Percentiles rank a stretch among this genome's conserved stretches.
Conservation (phyloP, 2,888 invertebrate species). For the Trichopoda pennipes region DNA sequence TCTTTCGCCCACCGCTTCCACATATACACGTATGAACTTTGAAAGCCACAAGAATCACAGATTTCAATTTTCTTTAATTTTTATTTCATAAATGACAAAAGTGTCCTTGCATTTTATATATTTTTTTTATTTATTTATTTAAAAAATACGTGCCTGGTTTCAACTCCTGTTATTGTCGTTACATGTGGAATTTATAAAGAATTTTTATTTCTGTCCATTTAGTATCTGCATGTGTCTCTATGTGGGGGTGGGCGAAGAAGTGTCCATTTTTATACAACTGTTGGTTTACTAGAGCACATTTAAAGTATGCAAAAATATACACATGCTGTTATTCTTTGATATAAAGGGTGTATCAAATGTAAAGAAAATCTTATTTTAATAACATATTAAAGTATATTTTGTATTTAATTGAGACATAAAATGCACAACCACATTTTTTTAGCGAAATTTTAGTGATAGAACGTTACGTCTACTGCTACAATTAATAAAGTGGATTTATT, state of each 20-base stretch:
- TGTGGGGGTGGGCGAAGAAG: background rate
- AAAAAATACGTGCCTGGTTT: conserved; percentile 28
- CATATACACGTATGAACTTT: background rate
- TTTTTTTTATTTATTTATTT: background rate
- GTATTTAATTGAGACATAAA: no score
- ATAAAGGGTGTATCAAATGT: background rate
- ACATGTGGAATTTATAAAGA: conserved; percentile 29
- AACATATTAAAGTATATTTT: no score
- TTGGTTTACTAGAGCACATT: conserved; percentile 35
- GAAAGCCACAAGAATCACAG: conserved; percentile 6
- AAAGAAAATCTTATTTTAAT: no score
- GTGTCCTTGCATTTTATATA: conserved; percentile 25
- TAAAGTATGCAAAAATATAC: conserved; percentile 1
- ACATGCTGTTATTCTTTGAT: background rate
- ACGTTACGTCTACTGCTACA: no score
- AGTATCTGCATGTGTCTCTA: background rate
- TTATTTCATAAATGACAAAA: conserved; percentile 43
- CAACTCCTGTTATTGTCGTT: conserved; percentile 2
- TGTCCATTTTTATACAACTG: conserved; percentile 14
- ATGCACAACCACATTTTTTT: no score
- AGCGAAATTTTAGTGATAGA: no score
- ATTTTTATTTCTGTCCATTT: conserved; percentile 31
- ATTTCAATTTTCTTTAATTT: conserved; percentile 49
- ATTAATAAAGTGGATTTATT: no score
- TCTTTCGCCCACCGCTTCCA: background rate